A percentile compares a stretch with the other conserved stretches of the same genome.
phyloP scores from a whole-genome alignment of 2,113 vertebrate species.

The Speoplatyrhinus poulsoni region DNA sequence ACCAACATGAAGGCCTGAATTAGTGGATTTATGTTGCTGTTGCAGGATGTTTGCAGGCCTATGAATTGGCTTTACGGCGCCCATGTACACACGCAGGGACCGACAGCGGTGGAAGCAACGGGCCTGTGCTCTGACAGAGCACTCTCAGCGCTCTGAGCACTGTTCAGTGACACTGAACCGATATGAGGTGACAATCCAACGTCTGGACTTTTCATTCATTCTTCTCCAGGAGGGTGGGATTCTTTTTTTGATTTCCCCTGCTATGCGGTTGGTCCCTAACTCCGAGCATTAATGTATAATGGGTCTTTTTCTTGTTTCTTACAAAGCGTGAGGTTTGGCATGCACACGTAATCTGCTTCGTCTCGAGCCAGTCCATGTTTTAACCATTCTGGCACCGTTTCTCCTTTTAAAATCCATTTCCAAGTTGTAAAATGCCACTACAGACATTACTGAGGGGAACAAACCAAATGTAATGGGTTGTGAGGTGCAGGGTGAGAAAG shows the following conservation, averaged over 20 bases:
- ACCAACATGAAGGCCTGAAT: conserved; percentile 63
- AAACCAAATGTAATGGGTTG: conserved; percentile 45
- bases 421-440: conserved; percentile 72
- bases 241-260: conserved; percentile 40
- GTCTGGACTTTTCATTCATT: conserved; percentile 62
- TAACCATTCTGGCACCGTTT: conserved; percentile 69
- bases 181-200: conserved; percentile 65
- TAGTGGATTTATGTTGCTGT: conserved; percentile 66
- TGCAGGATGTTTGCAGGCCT: conserved; percentile 66
- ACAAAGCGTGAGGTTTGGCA: conserved; percentile 76
- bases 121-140: no score
- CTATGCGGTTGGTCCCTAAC: conserved; percentile 71
- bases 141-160: no score
- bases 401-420: conserved; percentile 70
- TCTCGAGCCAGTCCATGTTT: conserved; percentile 74
- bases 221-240: conserved; percentile 55
- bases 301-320: conserved; percentile 66
- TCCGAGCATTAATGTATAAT: conserved; percentile 62
- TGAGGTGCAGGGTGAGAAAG: conserved; percentile 26
- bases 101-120: conserved; percentile 49
- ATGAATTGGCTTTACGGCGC: conserved; percentile 52
- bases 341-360: conserved; percentile 60
- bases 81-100: conserved; percentile 43
- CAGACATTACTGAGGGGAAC: conserved; percentile 63
- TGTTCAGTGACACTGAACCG: conserved; percentile 20